Percentiles rank a stretch among this genome's conserved stretches.
Conservation (phyloP, 2,113 vertebrate species). For the Suricata suricatta region DNA sequence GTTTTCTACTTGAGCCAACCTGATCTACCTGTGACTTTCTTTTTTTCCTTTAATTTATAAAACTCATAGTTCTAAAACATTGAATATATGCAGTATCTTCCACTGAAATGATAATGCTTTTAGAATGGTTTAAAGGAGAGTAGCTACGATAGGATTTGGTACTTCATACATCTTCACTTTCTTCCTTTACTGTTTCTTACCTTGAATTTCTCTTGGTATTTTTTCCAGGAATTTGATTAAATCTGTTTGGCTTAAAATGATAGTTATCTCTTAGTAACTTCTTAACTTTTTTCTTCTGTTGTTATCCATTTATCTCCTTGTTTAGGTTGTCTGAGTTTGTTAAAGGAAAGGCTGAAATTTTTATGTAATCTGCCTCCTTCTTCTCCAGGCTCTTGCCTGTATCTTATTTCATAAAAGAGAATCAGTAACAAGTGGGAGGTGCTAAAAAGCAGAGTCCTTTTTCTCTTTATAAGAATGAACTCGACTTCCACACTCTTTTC, state of each 20-base stretch:
- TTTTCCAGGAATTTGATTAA: neutral
- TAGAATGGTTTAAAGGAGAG: conserved; percentile 29
- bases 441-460: neutral
- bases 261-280: neutral
- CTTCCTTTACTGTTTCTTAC: neutral
- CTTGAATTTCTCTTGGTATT: neutral
- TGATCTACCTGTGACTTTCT: neutral
- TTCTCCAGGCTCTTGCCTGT: neutral
- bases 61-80: neutral
- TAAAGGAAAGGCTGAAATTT: neutral
- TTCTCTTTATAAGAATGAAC: neutral
- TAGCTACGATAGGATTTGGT: neutral
- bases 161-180: neutral
- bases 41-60: neutral
- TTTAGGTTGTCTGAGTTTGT: neutral
- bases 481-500: neutral
- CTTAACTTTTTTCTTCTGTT: neutral
- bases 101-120: neutral
- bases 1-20: neutral
- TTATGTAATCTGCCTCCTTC: neutral
- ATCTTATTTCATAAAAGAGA: neutral
- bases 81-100: neutral
- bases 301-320: neutral
- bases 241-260: neutral
- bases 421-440: neutral